Evolutionary conservation across 1,140 invertebrate genomes (phyloP).

Genomic region (Pseudomyrmex pallidus): DNA sequence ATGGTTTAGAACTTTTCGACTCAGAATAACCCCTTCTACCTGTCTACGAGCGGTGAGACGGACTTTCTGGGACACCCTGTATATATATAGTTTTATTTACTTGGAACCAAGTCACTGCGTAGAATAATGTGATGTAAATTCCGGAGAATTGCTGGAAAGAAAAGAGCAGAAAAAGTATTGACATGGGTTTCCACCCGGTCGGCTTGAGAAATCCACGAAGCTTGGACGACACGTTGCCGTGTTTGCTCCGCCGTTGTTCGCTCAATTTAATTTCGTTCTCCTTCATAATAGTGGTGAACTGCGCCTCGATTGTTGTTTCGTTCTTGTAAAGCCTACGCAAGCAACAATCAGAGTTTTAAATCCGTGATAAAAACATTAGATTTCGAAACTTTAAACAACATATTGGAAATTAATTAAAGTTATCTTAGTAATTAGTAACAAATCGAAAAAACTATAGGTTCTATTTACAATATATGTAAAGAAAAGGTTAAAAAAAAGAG

Average conservation of each 20-base stretch:
- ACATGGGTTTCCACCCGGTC: constrained; percentile 87
- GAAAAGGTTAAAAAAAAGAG: too few species aligned
- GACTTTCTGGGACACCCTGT: too few species aligned
- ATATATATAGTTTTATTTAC: constrained; percentile 74
- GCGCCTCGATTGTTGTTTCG: constrained; percentile 74
- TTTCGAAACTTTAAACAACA: too few species aligned
- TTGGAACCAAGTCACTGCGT: constrained; percentile 88
- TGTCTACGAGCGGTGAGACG: too few species aligned
- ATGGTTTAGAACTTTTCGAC: too few species aligned
- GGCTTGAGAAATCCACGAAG: constrained; percentile 84
- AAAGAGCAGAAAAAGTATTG: constrained; percentile 86
- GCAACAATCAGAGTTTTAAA: background rate
- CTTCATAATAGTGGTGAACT: constrained; percentile 82
- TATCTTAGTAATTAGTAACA: too few species aligned
- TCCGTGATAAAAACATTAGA: background rate
- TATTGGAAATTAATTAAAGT: too few species aligned
- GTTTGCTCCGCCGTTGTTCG: constrained; percentile 78
- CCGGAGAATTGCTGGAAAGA: constrained; percentile 88
- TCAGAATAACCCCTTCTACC: too few species aligned
- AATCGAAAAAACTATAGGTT: too few species aligned
- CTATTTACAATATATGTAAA: too few species aligned
- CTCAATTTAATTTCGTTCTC: constrained; percentile 81
- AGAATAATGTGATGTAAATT: constrained; percentile 90
- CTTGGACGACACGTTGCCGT: constrained; percentile 73
- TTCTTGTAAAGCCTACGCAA: constrained; percentile 76